These are phyloP conservation scores for Chymomyza procnemis DNA, from an alignment of 2,888 invertebrate genomes.

Conservation along the genomic window DNA sequence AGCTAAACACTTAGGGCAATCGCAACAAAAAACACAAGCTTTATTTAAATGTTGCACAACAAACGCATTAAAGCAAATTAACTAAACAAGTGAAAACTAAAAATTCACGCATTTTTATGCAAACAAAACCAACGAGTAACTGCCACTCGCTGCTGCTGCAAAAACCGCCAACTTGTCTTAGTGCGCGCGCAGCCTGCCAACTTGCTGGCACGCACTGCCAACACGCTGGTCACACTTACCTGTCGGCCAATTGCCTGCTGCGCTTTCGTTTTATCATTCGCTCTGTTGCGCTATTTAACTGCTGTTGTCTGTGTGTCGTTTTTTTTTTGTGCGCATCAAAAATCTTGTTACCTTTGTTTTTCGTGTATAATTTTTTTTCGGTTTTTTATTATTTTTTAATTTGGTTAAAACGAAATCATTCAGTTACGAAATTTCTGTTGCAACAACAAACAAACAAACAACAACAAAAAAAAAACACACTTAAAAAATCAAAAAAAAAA, in stretches of 20 bases:
- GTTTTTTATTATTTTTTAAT: no score
- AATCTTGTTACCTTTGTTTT: slow-evolving; percentile 2
- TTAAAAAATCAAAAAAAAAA: background rate
- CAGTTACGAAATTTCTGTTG: background rate
- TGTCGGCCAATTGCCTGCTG: slow-evolving; percentile 10
- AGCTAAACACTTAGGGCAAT: no score
- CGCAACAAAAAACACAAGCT: no score
- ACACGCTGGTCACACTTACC: background rate
- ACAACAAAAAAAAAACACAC: background rate
- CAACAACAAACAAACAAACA: background rate
- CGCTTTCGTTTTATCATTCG: slow-evolving; percentile 29
- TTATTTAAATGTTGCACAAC: no score
- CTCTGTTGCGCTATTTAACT: slow-evolving; percentile 22
- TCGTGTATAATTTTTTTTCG: slow-evolving; percentile 9
- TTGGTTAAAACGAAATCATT: background rate
- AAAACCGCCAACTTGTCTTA: no score
- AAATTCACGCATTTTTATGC: no score
- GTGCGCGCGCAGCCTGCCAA: no score
- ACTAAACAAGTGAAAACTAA: no score
- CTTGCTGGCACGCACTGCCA: background rate
- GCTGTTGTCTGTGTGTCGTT: slow-evolving; percentile 11
- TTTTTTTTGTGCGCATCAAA: slow-evolving; percentile 13
- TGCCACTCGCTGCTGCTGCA: no score
- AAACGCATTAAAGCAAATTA: no score
- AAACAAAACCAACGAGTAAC: no score